Base-by-base conservation (phyloP, 2,888 invertebrate genomes). In the Nymphalis c-album region DNA sequence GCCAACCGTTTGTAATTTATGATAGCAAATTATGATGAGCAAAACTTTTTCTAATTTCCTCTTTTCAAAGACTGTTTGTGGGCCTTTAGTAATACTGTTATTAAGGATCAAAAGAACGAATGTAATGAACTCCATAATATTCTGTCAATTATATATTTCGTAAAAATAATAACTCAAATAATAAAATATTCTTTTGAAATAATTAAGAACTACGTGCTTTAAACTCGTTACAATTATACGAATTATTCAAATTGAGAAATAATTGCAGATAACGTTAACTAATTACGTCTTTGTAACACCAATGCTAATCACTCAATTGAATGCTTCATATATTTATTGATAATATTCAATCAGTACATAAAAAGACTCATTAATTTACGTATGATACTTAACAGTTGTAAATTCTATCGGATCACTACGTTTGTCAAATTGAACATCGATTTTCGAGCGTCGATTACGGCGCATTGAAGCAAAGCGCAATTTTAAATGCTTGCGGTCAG, bases 401-500 rank as follows among this genome's bases (percentile, higher is more conserved):
- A 55, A 26, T 55, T 55, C 53, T 55, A 55, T 55, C 53, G 26
- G 31, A 31, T 31, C 31, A 8, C 57, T 13, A 45, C 51, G 45
- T 20, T 50, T 51, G 10, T 18, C 40, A 48, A 35, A 48, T 58
- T 58, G 58, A 66, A 62, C 57, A 58, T 64, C 61, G 62, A 64
- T 67, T 67, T 67, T 31, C 58, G 46, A 69, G 60, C 67, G 59
- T 51, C 66, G 62, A 67, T 67, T 64, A 69, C 47, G 47, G 63
- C 60, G 70, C 68, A 66, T 68, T 57, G 67, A 69, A 67, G 64
- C 61, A 69, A 66, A 67, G 68, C 63, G 60, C 67, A 70, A 72
- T 73, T 74, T 74, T 67, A 72, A 74, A 73, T 65, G 71, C 59
- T 64, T 70, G 72, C 64, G 73, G 73, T 70, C 57, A 70, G 60